Evolutionary conservation across 1,140 invertebrate species (phyloP).

Genomic region (Papilio polytes): DNA sequence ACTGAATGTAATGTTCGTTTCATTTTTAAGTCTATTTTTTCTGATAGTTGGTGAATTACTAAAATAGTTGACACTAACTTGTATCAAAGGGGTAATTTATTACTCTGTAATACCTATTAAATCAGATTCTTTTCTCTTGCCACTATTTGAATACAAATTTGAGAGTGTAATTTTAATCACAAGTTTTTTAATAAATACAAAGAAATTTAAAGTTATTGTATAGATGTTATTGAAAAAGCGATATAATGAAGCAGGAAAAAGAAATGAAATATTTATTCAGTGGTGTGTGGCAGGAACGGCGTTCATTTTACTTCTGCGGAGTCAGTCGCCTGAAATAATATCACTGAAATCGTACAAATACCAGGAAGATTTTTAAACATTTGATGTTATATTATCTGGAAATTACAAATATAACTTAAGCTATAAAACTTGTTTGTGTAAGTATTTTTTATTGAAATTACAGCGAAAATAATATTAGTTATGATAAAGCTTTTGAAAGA

Average conservation of each 20-base stretch:
- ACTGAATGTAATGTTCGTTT: neutral
- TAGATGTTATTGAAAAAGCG: neutral
- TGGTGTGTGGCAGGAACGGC: neutral
- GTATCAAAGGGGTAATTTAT: no score
- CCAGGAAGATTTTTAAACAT: neutral
- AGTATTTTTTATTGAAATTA: neutral
- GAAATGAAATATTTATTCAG: neutral
- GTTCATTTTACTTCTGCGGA: slow-evolving; percentile 1
- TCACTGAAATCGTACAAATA: slow-evolving; percentile 9
- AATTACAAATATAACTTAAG: neutral
- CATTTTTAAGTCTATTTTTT: neutral
- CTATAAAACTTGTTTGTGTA: neutral
- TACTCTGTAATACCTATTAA: no score
- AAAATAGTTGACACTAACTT: neutral
- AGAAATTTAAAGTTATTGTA: neutral
- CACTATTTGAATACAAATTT: no score
- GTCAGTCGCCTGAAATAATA: slow-evolving; percentile 9
- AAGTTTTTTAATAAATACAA: neutral
- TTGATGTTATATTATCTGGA: neutral
- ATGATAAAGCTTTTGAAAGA: no score
- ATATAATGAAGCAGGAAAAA: slow-evolving; percentile 1
- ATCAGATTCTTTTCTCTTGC: no score
- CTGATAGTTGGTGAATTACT: neutral
- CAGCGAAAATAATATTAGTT: no score
- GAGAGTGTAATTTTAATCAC: no score